phyloP scores from a whole-genome alignment of 2,888 invertebrate genomes.

The Orthosia incerta region DNA sequence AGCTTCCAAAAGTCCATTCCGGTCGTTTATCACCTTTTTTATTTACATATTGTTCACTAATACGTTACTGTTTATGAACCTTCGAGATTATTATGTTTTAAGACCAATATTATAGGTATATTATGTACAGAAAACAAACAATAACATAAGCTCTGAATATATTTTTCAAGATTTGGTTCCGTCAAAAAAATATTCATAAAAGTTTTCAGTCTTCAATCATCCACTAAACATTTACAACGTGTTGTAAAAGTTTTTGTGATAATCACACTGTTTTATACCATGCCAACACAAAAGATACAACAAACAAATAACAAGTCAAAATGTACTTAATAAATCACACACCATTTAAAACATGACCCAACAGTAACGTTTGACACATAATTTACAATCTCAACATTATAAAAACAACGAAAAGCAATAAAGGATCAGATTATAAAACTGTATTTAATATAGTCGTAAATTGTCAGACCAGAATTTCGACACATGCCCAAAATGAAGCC shows the following conservation, averaged over 20 bases:
- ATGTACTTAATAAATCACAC: slow-evolving; percentile 42
- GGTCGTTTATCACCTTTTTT: slow-evolving; percentile 82
- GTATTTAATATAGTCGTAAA: slow-evolving; percentile 54
- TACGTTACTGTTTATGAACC: slow-evolving; percentile 50
- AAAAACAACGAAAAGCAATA: slow-evolving; percentile 56
- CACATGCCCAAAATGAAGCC: slow-evolving; percentile 72
- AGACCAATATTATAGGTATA: background rate
- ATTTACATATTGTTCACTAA: slow-evolving; percentile 74
- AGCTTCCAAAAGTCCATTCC: slow-evolving; percentile 85
- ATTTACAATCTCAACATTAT: slow-evolving; percentile 55
- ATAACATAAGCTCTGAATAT: background rate
- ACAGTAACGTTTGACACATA: slow-evolving; percentile 29
- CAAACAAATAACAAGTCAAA: slow-evolving; percentile 15
- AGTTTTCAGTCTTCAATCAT: background rate
- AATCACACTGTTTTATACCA: background rate
- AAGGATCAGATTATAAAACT: slow-evolving; percentile 50
- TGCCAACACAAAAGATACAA: slow-evolving; percentile 2
- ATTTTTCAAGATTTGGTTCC: background rate
- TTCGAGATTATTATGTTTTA: slow-evolving; percentile 11
- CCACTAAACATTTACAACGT: background rate
- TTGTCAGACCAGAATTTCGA: slow-evolving; percentile 70
- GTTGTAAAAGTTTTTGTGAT: background rate
- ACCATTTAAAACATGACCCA: slow-evolving; percentile 35
- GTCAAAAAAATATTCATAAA: background rate
- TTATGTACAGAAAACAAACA: background rate